Evolutionary conservation across 1,140 invertebrate species (phyloP), one percentile per base, ranked within the genome.

Genomic region (Aphelenchoides fujianensis): DNA sequence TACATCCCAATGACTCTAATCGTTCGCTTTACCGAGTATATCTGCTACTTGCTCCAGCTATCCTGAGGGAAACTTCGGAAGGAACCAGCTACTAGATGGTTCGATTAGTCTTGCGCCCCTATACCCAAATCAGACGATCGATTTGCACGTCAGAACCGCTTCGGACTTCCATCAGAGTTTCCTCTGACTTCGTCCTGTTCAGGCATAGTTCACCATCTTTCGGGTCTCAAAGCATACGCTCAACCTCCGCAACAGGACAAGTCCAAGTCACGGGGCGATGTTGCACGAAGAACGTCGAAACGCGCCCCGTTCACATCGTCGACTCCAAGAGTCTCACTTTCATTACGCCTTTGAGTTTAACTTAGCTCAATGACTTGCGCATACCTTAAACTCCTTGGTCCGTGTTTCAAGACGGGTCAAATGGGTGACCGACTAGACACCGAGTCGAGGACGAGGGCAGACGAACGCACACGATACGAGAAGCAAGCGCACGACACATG

Each of bases 21-120:
- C 90, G 90, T 91, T 91, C 89, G 89, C 90, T 91, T 90, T 91
- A 91, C 86, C 87, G 82, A 83, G 87, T 87, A 82, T 85, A 87
- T 87, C 85, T 87, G 74, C 70, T 27, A 63, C 61, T 78, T 85
- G 84, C 77, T 81, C 85, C 86, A 86, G 87, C 86, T 88, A 88
- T 92, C 91, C 91, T 92, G 90, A 90, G 90, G 90, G 90, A 91
- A 92, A 92, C 90, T 92, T 92, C 90, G 89, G 90, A 89, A 87
- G 90, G 90, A 92, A 92, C 91, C 90, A 91, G 90, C 90, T 91
- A 91, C 90, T 91, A 91, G 90, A 91, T 89, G 89, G 90, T 91
- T 91, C 90, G 90, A 92, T 92, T 91, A 90, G 91, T 92, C 91
- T 92, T 92, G 92, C 90, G 90, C 90, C 91, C 90, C 90, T 91